A percentile compares a stretch with the other conserved stretches of the same genome.
These are phyloP conservation scores for Macropodus opercularis DNA, from an alignment of 2,797 vertebrate genomes.

Conservation along the genomic window DNA sequence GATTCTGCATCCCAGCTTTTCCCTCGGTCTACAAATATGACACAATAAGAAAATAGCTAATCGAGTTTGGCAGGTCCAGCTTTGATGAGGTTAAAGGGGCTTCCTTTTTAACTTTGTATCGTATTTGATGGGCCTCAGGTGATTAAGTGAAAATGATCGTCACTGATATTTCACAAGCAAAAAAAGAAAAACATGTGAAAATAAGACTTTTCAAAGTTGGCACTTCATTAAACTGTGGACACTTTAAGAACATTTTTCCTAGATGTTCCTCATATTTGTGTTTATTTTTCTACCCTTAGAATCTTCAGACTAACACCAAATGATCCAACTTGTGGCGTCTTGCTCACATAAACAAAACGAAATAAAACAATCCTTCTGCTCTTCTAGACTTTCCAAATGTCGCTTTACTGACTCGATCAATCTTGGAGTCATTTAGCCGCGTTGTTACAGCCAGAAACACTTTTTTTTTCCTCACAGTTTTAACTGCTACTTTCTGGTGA, in stretches of 20 bases:
- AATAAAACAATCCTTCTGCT: too few species aligned
- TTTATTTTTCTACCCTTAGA: background rate
- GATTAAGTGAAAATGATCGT: slow-evolving; percentile 26
- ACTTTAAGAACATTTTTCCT: too few species aligned
- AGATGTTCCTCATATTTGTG: background rate
- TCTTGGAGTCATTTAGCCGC: too few species aligned
- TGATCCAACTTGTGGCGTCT: background rate
- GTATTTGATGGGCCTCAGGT: slow-evolving; percentile 31
- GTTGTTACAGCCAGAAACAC: background rate
- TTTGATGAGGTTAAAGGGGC: slow-evolving; percentile 45
- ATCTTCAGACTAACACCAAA: background rate
- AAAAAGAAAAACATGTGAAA: too few species aligned
- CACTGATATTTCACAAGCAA: background rate
- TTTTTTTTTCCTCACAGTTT: background rate
- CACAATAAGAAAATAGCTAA: slow-evolving; percentile 31
- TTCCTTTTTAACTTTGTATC: slow-evolving; percentile 30
- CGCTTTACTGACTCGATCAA: background rate
- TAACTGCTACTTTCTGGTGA: too few species aligned
- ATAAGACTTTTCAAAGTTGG: background rate
- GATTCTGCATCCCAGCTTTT: slow-evolving; percentile 39
- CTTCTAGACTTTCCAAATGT: background rate
- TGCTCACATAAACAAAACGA: background rate
- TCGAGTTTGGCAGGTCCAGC: slow-evolving; percentile 30
- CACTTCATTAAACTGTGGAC: background rate
- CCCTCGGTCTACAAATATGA: slow-evolving; percentile 45